Base-by-base conservation (phyloP, 2,797 vertebrate species). In the Macropodus opercularis region DNA sequence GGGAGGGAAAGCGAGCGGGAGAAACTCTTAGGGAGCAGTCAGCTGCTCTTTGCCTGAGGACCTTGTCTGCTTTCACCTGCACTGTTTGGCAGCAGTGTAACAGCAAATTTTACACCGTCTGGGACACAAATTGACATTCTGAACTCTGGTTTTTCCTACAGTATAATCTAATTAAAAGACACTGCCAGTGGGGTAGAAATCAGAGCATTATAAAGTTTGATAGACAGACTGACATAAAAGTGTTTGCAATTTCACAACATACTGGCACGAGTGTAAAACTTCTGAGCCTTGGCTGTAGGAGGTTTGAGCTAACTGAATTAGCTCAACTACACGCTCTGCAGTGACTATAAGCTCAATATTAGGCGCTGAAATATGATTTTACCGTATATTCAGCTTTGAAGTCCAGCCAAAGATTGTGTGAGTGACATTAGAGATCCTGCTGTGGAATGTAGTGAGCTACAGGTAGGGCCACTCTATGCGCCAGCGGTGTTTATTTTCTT, bases 111-210 rank as follows among this genome's bases (percentile, higher is more conserved):
- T 90, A 89, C 89, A 91, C 89, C 63, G 84, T 90, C 85, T 90
- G 84, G 82, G 72, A 88, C 80, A 88, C 80, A 89, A 89, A 90
- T 87, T 91, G 86, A 76, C 88, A 86, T 90, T 83, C 71, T 86
- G 85, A 88, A 85, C 83, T 77, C 77, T 57, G 69, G 83, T 83
- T 85, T 86, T 86, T 85, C 68, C 81, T 84, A 62, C 72, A 75
- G 73, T 85, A 85, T 91, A 89, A 91, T 91, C 85, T 86, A 90
- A 91, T 91, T 90, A 91, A 87, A 87, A 86, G 77, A 89, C 85
- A 88, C 72, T 86, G 88, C 90, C 89, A 83, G 85, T 88, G 85
- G 90, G 86, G 75, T 55, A 81, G 64, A 89, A 86, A 89, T 87
- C 79, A 72, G 78, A 85, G 75, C 80, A 84, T 86, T 89, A 83